phyloP scores from a whole-genome alignment of 2,113 vertebrate genomes.

The Periophthalmodon schlosseri region DNA sequence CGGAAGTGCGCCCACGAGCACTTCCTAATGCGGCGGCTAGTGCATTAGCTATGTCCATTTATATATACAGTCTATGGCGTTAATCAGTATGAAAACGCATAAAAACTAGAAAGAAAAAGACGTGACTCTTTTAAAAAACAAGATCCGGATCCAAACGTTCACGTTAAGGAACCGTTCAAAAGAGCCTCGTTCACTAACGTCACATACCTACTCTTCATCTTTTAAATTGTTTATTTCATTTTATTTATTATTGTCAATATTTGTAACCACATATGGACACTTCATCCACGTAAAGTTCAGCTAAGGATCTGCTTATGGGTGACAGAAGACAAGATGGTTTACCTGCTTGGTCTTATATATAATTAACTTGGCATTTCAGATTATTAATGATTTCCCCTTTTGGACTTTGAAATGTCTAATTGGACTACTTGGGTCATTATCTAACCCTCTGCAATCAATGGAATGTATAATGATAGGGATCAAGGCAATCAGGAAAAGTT shows the following conservation, averaged over 20 bases:
- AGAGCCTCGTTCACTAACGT: too few relatives aligned
- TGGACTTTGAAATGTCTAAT: slow-evolving; percentile 19
- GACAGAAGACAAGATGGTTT: slow-evolving; percentile 17
- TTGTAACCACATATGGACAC: slow-evolving; percentile 21
- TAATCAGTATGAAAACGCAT: too few relatives aligned
- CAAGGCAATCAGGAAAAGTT: neutral
- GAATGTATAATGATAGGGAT: slow-evolving; percentile 14
- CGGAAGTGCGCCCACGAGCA: too few relatives aligned
- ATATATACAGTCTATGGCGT: too few relatives aligned
- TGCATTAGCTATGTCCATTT: too few relatives aligned
- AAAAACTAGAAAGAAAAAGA: too few relatives aligned
- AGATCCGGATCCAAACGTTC: too few relatives aligned
- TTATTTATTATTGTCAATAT: slow-evolving; percentile 13
- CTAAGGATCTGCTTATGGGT: slow-evolving; percentile 5
- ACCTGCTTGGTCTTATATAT: slow-evolving; percentile 33
- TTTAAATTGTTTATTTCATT: slow-evolving; percentile 15
- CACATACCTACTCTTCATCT: neutral
- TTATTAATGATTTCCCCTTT: slow-evolving; percentile 30
- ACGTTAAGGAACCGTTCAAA: too few relatives aligned
- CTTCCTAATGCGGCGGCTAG: too few relatives aligned
- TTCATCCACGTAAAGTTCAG: slow-evolving; percentile 33
- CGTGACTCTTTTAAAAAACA: too few relatives aligned
- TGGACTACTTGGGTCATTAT: neutral
- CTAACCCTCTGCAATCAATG: slow-evolving; percentile 10
- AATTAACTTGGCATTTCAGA: slow-evolving; percentile 16